Conservation (phyloP, 2,113 vertebrate genomes). For the Scomber japonicus region DNA sequence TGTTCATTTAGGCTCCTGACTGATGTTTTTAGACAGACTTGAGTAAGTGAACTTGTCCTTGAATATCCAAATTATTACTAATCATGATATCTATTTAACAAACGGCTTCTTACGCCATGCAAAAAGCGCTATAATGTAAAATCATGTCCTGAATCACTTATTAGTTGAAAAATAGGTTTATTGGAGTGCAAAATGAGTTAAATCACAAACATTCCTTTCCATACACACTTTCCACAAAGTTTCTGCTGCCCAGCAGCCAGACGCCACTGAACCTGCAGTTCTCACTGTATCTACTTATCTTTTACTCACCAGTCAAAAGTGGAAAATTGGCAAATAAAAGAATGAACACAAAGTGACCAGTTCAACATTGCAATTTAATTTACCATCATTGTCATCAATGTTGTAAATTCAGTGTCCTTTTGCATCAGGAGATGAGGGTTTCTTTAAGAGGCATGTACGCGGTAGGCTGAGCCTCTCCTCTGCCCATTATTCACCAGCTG, state of each 20-base stretch:
- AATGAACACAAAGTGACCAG: constrained; percentile 22
- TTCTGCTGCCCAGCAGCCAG: constrained; percentile 77
- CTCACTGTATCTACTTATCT: constrained; percentile 29
- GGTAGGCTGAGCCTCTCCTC: constrained; percentile 65
- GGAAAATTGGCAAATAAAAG: constrained; percentile 28
- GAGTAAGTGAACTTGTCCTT: too few species aligned
- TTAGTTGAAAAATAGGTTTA: constrained; percentile 56
- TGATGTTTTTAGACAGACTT: too few species aligned
- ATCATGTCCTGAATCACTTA: constrained; percentile 3
- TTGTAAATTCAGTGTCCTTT: constrained; percentile 27
- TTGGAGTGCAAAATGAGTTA: constrained; percentile 46
- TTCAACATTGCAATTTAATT: constrained; percentile 29
- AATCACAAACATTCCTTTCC: constrained; percentile 13
- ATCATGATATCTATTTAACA: not conserved
- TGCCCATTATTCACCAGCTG: constrained; percentile 30
- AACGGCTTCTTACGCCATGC: not conserved
- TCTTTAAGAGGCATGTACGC: constrained; percentile 76
- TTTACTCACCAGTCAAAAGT: constrained; percentile 12
- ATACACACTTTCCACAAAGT: constrained; percentile 28
- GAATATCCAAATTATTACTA: too few species aligned
- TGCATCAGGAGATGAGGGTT: not conserved
- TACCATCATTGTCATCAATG: constrained; percentile 24
- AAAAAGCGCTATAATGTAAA: not conserved
- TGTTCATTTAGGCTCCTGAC: too few species aligned
- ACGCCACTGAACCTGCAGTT: constrained; percentile 58